Evolutionary conservation across 2,888 invertebrate genomes (phyloP), one percentile per base, ranked within the genome.

Genomic region (Tolmerus cingulatus): DNA sequence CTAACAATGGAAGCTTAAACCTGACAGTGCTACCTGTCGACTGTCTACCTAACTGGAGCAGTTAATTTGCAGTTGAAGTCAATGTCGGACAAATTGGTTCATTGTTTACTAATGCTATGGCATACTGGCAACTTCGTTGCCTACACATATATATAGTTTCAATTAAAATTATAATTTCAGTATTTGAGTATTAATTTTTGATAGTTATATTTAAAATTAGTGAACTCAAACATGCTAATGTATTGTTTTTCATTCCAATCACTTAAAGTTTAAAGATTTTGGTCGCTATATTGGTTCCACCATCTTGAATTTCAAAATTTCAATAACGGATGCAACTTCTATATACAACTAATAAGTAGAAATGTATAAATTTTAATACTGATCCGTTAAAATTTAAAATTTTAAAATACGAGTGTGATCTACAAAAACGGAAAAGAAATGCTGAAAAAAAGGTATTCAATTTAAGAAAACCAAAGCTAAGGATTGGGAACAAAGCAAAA

Each of bases 31-130:
- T 79, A 51, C 23, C 51, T 51, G 40, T 40, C 40, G 40, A 40
- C 40, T 40, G 40, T 79, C 66, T 79, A 79, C 30, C 14, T 79
- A 51, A 79, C 51, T 51, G 30, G 79, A 46, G 51, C 51, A 79
- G 30, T 79, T 51, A 79, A 79, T 51, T 40, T 27, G 27, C 23
- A 46, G 51, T 30, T 27, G 14, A 51, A 27, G 23, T 23, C 66
- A 66, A 66, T 66, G 66, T 27, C 66, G 23, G 66, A 23, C 77
- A 77, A 77, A 77, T 77, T 77, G 77, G 77, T 37, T 77, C 40
- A 77, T 77, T 77, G 77, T 23, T 37, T 77, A 30, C 37, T 19
- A 14, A 77, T 16, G 16, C 5, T 16, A 77, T 40, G 14, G 34
- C 9, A n/a, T 76, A 34, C 19, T 34, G 34, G 2, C 1, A 40